These are phyloP conservation scores for Megalops cyprinoides DNA, from an alignment of 2,797 vertebrate species.

Conservation along the genomic window DNA sequence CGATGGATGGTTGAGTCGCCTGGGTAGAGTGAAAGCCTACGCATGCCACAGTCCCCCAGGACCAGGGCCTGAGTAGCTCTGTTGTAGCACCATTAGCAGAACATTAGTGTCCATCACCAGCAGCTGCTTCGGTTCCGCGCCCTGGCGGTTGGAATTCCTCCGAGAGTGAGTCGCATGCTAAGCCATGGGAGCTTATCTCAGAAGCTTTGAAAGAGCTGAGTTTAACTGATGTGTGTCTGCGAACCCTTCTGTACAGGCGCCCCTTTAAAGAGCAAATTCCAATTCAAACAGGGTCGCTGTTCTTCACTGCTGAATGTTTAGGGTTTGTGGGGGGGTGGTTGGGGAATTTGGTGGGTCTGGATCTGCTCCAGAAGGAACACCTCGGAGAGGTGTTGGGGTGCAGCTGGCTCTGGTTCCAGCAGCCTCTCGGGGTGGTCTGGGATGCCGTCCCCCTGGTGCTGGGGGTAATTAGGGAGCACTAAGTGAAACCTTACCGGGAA, in stretches of 20 bases:
- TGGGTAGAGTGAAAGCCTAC: no score
- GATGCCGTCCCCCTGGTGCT: neutral
- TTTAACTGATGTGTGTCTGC: neutral
- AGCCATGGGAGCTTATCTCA: neutral
- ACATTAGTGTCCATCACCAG: neutral
- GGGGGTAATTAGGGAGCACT: neutral
- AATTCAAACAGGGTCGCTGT: conserved; percentile 13
- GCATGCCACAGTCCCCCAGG: no score
- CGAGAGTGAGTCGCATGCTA: neutral
- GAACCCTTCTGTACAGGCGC: neutral
- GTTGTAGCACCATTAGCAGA: neutral
- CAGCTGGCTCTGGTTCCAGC: conserved; percentile 47
- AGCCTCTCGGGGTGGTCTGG: conserved; percentile 48
- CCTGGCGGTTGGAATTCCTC: no score
- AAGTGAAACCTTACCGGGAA: neutral
- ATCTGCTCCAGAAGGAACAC: conserved; percentile 68
- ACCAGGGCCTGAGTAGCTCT: neutral
- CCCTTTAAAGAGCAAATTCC: conserved; percentile 12
- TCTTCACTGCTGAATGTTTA: conserved; percentile 46
- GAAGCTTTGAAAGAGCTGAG: neutral
- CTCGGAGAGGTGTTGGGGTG: conserved; percentile 54
- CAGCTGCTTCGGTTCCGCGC: neutral
- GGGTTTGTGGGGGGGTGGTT: conserved; percentile 45
- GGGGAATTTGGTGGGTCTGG: conserved; percentile 57
- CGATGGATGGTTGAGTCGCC: no score